A percentile compares a stretch with the other conserved stretches of the same genome.
phyloP scores from a whole-genome alignment of 2,113 vertebrate genomes.

The Morone saxatilis region DNA sequence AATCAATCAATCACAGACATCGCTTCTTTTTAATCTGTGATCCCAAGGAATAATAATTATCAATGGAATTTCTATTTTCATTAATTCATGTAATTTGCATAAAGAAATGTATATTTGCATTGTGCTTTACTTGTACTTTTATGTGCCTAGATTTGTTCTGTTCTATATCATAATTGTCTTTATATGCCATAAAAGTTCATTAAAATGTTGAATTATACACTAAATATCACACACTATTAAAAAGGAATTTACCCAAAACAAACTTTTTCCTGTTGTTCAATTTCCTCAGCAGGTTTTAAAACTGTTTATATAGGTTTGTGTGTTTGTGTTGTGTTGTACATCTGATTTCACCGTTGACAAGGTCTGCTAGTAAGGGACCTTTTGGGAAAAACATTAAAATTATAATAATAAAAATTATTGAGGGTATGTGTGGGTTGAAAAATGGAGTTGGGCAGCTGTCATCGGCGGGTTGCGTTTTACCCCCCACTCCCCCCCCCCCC shows the following conservation, averaged over 20 bases:
- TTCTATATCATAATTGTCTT: no score
- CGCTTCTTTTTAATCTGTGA: not conserved
- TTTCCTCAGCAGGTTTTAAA: not conserved
- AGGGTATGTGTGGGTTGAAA: not conserved
- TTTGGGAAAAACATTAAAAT: no score
- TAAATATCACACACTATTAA: no score
- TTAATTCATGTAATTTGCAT: no score
- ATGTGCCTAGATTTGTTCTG: no score
- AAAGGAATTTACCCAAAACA: not conserved
- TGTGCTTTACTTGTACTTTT: no score
- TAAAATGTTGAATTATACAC: no score
- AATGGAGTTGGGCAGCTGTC: conserved; percentile 28
- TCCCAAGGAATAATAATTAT: not conserved
- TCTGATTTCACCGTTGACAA: conserved; percentile 30
- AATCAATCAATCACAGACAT: not conserved
- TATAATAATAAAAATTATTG: not conserved
- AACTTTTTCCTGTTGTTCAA: not conserved
- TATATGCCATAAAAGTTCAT: no score
- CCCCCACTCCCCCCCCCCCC: no score
- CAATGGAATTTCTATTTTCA: not conserved
- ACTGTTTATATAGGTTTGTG: not conserved
- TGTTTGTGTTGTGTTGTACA: not conserved
- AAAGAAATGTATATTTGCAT: not conserved
- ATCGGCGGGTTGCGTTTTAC: conserved; percentile 10
- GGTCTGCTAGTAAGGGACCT: conserved; percentile 9